Evolutionary conservation across 2,888 invertebrate genomes (phyloP), one percentile per base, ranked within the genome.

Genomic region (Cheilosia variabilis): DNA sequence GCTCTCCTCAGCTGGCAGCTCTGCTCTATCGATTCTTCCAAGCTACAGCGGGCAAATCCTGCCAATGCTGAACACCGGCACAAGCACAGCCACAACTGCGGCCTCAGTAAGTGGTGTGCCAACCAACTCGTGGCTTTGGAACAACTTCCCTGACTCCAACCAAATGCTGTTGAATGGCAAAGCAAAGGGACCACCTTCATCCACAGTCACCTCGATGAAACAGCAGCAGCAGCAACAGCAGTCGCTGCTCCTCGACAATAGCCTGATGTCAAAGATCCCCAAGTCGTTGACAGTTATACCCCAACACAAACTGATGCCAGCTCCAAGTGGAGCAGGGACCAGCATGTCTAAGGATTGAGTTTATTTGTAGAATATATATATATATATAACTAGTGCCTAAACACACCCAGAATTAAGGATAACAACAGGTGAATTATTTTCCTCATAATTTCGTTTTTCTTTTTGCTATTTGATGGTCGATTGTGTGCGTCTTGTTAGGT

Each of bases 271-370:
- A 62, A 96, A 96, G 92, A 96, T 96, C 90, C 97, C 97, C 34
- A 96, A 95, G 91, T 96, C 96, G 2, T 91, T 97, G 88, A 96
- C 96, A 0, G 96, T 97, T 69, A 96, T 96, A 89, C 96, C 96
- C 13, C 96, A 96, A 79, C 91, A 91, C 60, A 91, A 90, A 72
- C 80, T 90, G 50, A 89, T 90, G 89, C 87, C 87, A 71, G 65
- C 77, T 24, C 53, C 65, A 5, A 45, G 55, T 43, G 58, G 66
- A 34, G 27, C 75, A n/a, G 27, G 71, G 6, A 66, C 60, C 31
- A 86, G 47, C 37, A 55, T 58, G 13, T 50, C 76, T 57, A 86
- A 86, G 58, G 76, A 86, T 17, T 81, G 24, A 81, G 27, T 37
- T 68, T 47, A 41, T 22, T 10, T 71, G 78, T 65, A 72, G 13